These are phyloP conservation scores for Epirrita christyi DNA, from an alignment of 2,888 invertebrate species.

Conservation along the genomic window DNA sequence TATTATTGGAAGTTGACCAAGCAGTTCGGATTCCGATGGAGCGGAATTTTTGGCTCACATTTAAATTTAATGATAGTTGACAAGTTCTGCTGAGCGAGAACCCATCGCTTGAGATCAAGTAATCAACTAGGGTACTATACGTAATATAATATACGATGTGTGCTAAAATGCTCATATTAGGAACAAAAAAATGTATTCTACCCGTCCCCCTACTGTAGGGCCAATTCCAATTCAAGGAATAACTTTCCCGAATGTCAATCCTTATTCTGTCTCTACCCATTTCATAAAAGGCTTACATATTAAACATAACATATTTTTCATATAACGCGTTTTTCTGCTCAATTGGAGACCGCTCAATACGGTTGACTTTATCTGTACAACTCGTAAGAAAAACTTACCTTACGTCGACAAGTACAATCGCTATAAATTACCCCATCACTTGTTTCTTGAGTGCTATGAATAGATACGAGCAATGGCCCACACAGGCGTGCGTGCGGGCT, in stretches of 20 bases:
- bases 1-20: not conserved
- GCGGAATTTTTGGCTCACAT: too few relatives aligned
- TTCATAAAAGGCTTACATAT: conserved; percentile 35
- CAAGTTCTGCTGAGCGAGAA: not conserved
- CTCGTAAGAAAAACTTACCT: too few relatives aligned
- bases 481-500: too few relatives aligned
- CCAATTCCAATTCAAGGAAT: conserved; percentile 31
- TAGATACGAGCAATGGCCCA: too few relatives aligned
- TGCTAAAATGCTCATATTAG: not conserved
- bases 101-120: not conserved
- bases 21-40: too few relatives aligned
- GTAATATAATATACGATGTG: not conserved
- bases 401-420: too few relatives aligned
- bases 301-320: too few relatives aligned
- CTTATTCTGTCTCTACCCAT: conserved; percentile 25
- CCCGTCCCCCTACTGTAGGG: conserved; percentile 13
- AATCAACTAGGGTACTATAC: too few relatives aligned
- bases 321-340: conserved; percentile 38
- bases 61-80: too few relatives aligned
- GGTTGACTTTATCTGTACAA: not conserved
- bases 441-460: too few relatives aligned
- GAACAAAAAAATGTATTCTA: conserved; percentile 24
- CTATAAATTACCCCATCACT: too few relatives aligned
- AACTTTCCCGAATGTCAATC: conserved; percentile 35
- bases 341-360: conserved; percentile 18